Base-by-base conservation (phyloP, 2,113 vertebrate genomes). In the Blennius ocellaris region DNA sequence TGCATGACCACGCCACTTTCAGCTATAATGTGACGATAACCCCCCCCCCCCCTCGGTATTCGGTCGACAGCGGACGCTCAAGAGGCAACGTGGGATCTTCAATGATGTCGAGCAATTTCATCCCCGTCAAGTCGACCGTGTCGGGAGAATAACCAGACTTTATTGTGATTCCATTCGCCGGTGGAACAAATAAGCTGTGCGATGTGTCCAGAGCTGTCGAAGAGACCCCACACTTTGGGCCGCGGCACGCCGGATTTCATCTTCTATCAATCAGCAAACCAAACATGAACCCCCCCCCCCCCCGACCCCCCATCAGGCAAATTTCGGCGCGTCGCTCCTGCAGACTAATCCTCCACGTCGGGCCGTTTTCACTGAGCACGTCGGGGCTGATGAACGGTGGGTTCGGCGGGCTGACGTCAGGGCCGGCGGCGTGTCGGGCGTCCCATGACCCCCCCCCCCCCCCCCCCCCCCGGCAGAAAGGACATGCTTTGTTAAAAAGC, bases 351-450 rank as follows among this genome's bases (percentile, higher is more conserved):
- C 16, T 38, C 8, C 63, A 64, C 73, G 54, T 78, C 82, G 17
- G 47, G 6, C 44, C 41, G 81, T 63, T 88, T 61, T 57, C 55
- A 62, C 81, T 40, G 54, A 2, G 21, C 21, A 30, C 21, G 21
- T 69, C 50, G 6, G 36, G 36, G 14, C 21, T 38, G 11, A 39
- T 44, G 73, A 58, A 60, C 9, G 65, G 61, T 0, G 58, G 50
- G 64, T 52, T 58, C 76, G 78, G 68, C 1, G 52, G 81, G 39
- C 47, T 86, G 89, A 89, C 86, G 85, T 92, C 87, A 84, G 7
- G 79, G 57, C 74, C 60, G 65, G 79, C 60, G 65, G 79, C 81
- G 53, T 78, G 89, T 78, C 43, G 76, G 68, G 72, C 14, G 68
- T 69, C 69, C 41, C 73, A 54, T 54, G 75, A 72, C 78, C 74